Evolutionary conservation across 1,140 invertebrate species (phyloP).

Genomic region (Drosophila fuyamai): DNA sequence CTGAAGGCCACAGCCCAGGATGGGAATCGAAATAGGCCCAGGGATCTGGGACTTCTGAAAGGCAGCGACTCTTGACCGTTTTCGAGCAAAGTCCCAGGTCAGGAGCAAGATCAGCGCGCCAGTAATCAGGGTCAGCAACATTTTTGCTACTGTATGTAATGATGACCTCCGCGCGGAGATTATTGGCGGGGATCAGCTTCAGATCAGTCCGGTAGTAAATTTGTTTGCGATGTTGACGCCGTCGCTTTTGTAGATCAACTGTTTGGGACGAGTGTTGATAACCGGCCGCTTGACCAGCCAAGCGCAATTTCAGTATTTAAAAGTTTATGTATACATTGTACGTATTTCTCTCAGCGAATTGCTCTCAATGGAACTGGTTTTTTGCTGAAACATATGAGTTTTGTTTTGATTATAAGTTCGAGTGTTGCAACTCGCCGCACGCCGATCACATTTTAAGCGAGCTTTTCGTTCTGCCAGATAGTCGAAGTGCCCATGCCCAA

Average conservation of each 20-base stretch:
- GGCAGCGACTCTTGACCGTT: conserved; percentile 34
- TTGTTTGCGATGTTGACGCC: conserved; percentile 41
- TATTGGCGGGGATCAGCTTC: conserved; percentile 2
- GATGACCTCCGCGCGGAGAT: conserved; percentile 10
- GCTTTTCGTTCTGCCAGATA: conserved; percentile 1
- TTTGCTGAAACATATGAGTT: conserved; percentile 9
- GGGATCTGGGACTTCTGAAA: conserved; percentile 44
- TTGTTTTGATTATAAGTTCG: conserved; percentile 16
- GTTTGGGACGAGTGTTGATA: conserved; percentile 26
- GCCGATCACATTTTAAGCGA: conserved; percentile 21
- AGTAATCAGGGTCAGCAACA: conserved; percentile 58
- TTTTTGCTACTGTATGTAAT: conserved; percentile 10
- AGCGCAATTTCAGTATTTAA: conserved; percentile 53
- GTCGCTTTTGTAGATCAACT: conserved; percentile 48
- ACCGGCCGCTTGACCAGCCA: conserved; percentile 44
- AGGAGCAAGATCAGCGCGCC: conserved; percentile 48
- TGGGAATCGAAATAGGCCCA: conserved; percentile 47
- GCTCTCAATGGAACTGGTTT: conserved; percentile 27
- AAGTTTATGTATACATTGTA: conserved; percentile 13
- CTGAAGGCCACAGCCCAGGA: conserved; percentile 57
- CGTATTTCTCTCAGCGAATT: conserved; percentile 14
- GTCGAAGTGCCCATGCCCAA: conserved; percentile 15
- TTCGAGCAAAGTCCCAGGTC: conserved; percentile 61
- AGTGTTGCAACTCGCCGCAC: conserved; percentile 21
- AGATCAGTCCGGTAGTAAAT: neutral